Percentiles rank a stretch among this genome's conserved stretches.
Evolutionary conservation across 2,888 invertebrate species (phyloP).

Genomic region (Onchidella celtica): DNA sequence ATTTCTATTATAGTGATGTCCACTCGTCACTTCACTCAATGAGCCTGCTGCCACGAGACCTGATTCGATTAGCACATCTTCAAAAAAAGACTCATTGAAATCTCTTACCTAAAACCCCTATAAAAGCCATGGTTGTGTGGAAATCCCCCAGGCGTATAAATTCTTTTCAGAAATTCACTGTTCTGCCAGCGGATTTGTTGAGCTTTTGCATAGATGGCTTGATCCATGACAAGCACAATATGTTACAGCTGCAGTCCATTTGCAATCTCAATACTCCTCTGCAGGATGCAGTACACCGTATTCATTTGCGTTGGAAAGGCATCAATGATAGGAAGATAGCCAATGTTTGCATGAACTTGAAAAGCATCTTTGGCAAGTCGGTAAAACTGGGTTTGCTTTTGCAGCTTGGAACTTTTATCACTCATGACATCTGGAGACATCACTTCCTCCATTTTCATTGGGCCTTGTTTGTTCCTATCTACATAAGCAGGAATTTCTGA

Average conservation of each 20-base stretch:
- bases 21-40: slow-evolving; percentile 42
- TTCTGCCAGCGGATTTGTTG: slow-evolving; percentile 49
- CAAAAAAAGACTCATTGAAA: slow-evolving; percentile 55
- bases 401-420: too few species aligned
- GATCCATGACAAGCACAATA: slow-evolving; percentile 54
- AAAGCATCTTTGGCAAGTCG: too few species aligned
- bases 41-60: slow-evolving; percentile 58
- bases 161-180: slow-evolving; percentile 21
- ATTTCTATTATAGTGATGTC: slow-evolving; percentile 51
- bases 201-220: slow-evolving; percentile 57
- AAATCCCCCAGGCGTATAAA: slow-evolving; percentile 53
- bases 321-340: slow-evolving; percentile 55
- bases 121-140: slow-evolving; percentile 46
- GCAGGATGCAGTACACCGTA: slow-evolving; percentile 54
- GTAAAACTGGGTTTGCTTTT: too few species aligned
- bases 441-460: too few species aligned
- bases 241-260: slow-evolving; percentile 38
- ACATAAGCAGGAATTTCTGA: too few species aligned
- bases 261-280: slow-evolving; percentile 45
- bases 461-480: too few species aligned
- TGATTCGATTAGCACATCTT: slow-evolving; percentile 54
- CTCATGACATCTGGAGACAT: too few species aligned
- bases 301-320: slow-evolving; percentile 53
- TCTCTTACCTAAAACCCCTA: slow-evolving; percentile 55
- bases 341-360: too few species aligned